Evolutionary conservation across 92 coral and sea anemone species (phyloP), one percentile per base, ranked within the genome.

Genomic region (Heliopora coerulea): DNA sequence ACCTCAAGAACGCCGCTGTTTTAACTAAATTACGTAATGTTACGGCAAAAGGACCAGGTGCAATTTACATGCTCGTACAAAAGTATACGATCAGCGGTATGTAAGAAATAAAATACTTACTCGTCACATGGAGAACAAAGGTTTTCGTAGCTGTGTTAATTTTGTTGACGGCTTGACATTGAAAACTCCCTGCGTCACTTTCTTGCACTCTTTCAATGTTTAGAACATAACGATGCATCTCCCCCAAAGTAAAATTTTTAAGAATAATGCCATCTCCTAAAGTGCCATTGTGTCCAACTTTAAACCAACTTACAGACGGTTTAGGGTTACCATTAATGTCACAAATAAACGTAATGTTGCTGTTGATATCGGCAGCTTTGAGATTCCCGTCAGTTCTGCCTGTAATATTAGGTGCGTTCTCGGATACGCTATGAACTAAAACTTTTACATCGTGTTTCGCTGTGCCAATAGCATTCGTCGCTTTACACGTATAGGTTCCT

Each of bases 241-340:
- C 83, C 5, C 86, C 83, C 46, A 85, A 82, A 59, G 80, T 69
- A 49, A 52, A 34, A n/a, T 34, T 42, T 50, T 37, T 50, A n/a
- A 18, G 26, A 32, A 54, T n/a, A 31, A 29, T 58, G 23, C 63
- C 77, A 50, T 54, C 76, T 33, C 59, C 35, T 40, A 87, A 27
- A 31, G 78, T 82, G 18, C 58, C 17, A 9, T 44, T 23, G 0
- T 74, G 52, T 20, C 81, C 76, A 41, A 81, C 81, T 49, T 84
- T 83, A 56, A 59, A 69, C 99, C 99, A 95, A 24, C 32, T 65
- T 17, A 88, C 73, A 3, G 76, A 39, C 12, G 99, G 99, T 35
- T 67, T 72, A 17, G 99, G 99, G 29, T 74, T 82, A 32, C 96
- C 99, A 15, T 35, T 35, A 24, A 86, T 80, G 67, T 86, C 73